Evolutionary conservation across 2,888 invertebrate genomes (phyloP).

Genomic region (Polyommatus iphigenia): DNA sequence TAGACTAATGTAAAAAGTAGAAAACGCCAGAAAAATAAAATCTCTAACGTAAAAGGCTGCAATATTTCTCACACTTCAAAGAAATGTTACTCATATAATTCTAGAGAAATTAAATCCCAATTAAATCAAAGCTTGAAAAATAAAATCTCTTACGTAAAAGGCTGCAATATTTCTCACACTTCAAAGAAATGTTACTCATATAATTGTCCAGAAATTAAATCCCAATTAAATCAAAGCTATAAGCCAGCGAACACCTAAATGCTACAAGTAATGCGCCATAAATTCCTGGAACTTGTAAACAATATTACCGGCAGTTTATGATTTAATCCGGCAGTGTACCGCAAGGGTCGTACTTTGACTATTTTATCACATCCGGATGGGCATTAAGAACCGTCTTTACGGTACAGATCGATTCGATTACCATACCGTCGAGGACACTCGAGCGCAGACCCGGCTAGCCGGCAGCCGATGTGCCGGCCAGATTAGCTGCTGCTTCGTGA

Average conservation of each 20-base stretch:
- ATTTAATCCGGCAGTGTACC: slow-evolving; percentile 34
- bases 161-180: not conserved
- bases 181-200: not conserved
- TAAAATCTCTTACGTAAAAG: not conserved
- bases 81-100: not conserved
- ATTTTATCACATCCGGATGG: slow-evolving; percentile 73
- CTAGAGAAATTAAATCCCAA: not conserved
- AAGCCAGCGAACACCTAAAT: not conserved
- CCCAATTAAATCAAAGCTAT: not conserved
- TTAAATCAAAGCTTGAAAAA: not conserved
- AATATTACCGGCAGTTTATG: slow-evolving; percentile 8
- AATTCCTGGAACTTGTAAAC: slow-evolving; percentile 9
- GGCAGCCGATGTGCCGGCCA: slow-evolving; percentile 52
- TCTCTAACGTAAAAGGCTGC: not conserved
- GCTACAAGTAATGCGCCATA: not conserved
- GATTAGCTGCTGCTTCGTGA: slow-evolving; percentile 54
- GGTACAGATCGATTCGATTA: slow-evolving; percentile 70
- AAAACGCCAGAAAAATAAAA: not conserved
- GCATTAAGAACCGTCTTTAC: slow-evolving; percentile 73
- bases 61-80: not conserved
- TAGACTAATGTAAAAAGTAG: not conserved
- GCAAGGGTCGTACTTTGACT: slow-evolving; percentile 44
- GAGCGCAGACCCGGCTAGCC: slow-evolving; percentile 50
- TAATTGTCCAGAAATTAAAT: not conserved
- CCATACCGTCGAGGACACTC: slow-evolving; percentile 66